Evolutionary conservation across 2,888 invertebrate species (phyloP).

Genomic region (Acleris sparsana): DNA sequence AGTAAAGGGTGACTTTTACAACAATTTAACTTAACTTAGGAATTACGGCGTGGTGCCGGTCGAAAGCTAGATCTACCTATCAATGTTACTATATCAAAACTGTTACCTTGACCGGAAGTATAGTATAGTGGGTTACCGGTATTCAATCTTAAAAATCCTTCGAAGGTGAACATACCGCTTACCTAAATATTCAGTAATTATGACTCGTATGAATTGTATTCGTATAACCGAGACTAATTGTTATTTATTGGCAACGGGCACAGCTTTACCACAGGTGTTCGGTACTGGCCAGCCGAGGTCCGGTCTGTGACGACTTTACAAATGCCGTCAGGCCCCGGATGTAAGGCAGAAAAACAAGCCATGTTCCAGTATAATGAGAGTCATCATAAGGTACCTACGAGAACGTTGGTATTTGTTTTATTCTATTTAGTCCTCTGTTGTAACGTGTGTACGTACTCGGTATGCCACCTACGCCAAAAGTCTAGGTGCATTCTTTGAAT

Average conservation of each 20-base stretch:
- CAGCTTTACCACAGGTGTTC: background rate
- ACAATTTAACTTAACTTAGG: no score
- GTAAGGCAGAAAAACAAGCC: no score
- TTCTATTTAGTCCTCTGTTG: background rate
- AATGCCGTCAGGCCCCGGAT: background rate
- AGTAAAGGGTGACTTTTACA: no score
- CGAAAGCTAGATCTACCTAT: no score
- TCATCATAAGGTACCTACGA: background rate
- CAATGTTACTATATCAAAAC: no score
- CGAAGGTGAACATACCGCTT: background rate
- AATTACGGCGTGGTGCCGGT: no score
- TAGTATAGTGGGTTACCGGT: no score
- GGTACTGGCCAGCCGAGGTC: background rate
- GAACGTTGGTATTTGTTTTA: background rate
- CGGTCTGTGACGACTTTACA: background rate
- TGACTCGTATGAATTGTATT: background rate
- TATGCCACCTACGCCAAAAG: background rate
- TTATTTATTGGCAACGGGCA: background rate
- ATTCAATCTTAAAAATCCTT: no score
- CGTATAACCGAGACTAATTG: background rate
- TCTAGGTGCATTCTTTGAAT: conserved; percentile 1
- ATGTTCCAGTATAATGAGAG: background rate
- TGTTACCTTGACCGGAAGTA: no score
- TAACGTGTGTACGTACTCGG: conserved; percentile 1
- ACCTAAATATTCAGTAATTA: background rate